These are phyloP conservation scores for Nephila pilipes DNA, from an alignment of 1,140 invertebrate genomes.

Conservation along the genomic window DNA sequence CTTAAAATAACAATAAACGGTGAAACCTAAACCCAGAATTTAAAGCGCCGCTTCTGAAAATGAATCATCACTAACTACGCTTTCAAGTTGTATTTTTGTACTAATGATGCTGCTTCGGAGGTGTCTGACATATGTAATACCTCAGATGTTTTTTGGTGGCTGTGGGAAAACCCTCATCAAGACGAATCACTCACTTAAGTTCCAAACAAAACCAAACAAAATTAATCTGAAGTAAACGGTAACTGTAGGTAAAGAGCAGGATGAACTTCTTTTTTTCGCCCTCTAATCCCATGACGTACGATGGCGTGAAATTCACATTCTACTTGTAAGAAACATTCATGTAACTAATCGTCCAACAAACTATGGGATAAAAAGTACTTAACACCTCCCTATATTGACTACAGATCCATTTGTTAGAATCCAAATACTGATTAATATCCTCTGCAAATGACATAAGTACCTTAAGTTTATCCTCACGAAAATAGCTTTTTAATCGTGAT, in stretches of 20 bases:
- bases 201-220: not conserved
- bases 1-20: too few species aligned
- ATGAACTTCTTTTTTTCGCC: not conserved
- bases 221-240: not conserved
- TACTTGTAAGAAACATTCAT: not conserved
- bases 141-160: not conserved
- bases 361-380: constrained; percentile 29
- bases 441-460: not conserved
- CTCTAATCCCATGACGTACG: not conserved
- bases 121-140: constrained; percentile 3
- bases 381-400: constrained; percentile 19
- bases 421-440: constrained; percentile 12
- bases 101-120: not conserved
- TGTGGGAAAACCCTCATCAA: not conserved
- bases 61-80: not conserved
- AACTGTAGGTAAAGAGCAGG: not conserved
- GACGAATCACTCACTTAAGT: not conserved
- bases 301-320: not conserved
- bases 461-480: not conserved
- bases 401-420: constrained; percentile 1
- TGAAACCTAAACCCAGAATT: too few species aligned
- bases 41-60: not conserved
- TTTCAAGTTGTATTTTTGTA: not conserved
- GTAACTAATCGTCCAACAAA: constrained; percentile 30
- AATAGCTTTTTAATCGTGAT: not conserved